Base-by-base conservation (phyloP, 2,888 invertebrate species). In the Phengaris alcon region DNA sequence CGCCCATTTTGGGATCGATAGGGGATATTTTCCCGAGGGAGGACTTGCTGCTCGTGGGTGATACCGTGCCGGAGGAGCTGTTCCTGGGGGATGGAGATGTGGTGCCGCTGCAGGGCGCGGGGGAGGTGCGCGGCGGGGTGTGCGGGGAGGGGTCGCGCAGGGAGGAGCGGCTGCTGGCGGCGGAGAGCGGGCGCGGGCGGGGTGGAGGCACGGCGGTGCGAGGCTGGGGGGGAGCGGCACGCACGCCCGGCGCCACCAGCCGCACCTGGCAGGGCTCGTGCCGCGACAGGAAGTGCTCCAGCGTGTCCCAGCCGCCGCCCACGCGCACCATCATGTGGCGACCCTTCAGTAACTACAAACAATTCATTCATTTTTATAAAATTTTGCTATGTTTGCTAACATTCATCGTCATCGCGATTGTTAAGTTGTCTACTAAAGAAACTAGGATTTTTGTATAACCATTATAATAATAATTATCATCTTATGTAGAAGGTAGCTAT, bases 261-360 rank as follows among this genome's bases (percentile, higher is more conserved):
- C 94, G 94, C 91, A 96, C 96, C 95, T 97, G 96, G 90, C 97
- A 97, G 68, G 97, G 97, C 89, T 97, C 97, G 92, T 97, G 97
- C 79, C 97, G 96, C 82, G 96, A 95, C 86, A 98, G 95, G 94
- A 98, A 98, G 93, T 98, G 97, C 89, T 98, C 98, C 87, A 98
- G 93, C 22, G 98, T 98, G 93, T 97, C 97, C 98, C 98, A 98
- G 79, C 98, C 98, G 80, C 98, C 98, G 77, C 98, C 98, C 74
- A 98, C 98, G 83, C 98, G 95, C 76, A 98, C 98, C 98, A 98
- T 98, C 95, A 98, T 98, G 94, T 98, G 98, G n/a, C 96, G 95
- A 74, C 97, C 97, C 88, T 97, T 97, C 85, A 98, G 94, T 85
- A 97, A 89, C 97, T 98, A 94, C 6, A 90, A 92, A 82, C 79